Percentiles rank a stretch among this genome's conserved stretches.
Evolutionary conservation across 2,113 vertebrate species (phyloP).

Genomic region (Lonchura striata): DNA sequence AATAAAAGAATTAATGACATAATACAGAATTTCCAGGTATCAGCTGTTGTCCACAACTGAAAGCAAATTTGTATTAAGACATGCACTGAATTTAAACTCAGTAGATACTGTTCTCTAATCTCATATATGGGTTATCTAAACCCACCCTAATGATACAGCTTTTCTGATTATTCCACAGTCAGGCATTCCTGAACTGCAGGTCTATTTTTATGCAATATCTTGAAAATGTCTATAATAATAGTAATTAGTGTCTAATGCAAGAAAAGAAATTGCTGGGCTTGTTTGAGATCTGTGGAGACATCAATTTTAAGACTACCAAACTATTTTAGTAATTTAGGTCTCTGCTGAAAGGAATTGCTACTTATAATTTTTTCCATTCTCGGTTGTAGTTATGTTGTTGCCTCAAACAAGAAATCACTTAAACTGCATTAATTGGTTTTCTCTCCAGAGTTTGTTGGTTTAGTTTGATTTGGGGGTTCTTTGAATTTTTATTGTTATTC

Average conservation of each 20-base stretch:
- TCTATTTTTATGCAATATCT: not conserved
- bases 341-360: not conserved
- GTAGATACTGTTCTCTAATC: not conserved
- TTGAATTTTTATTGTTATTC: not conserved
- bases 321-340: not conserved
- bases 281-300: not conserved
- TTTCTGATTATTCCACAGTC: not conserved
- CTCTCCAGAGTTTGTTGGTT: not conserved
- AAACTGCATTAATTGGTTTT: not conserved
- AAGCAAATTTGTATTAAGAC: not conserved
- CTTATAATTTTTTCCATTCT: not conserved
- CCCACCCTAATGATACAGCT: not conserved
- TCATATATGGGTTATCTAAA: not conserved
- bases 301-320: not conserved
- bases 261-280: not conserved
- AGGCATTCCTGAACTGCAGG: not conserved
- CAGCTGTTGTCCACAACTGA: not conserved
- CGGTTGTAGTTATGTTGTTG: not conserved
- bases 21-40: not conserved
- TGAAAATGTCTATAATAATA: not conserved
- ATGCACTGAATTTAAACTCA: not conserved
- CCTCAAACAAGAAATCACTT: not conserved
- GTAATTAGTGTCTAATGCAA: not conserved
- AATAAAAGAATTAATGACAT: not conserved
- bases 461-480: not conserved